Percentiles rank a stretch among this genome's conserved stretches.
Conservation (phyloP, 2,113 vertebrate genomes). For the Zapornia atra region DNA sequence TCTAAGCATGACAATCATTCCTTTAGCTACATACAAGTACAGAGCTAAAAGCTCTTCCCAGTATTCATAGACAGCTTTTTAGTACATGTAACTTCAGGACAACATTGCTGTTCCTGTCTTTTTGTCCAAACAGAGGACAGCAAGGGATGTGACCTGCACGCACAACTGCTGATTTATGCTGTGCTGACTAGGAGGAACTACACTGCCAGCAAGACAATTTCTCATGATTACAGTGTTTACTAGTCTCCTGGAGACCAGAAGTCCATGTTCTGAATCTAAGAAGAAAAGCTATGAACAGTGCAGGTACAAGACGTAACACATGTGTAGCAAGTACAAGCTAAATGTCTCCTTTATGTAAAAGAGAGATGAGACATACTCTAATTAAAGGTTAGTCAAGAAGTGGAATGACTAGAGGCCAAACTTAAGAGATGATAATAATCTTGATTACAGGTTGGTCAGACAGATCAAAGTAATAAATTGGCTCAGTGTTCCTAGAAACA, state of each 20-base stretch:
- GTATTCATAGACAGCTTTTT: neutral
- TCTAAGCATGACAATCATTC: neutral
- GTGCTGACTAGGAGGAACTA: slow-evolving; percentile 6
- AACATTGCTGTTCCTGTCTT: neutral
- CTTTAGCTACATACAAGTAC: neutral
- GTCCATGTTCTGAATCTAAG: neutral
- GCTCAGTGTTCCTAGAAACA: slow-evolving; percentile 37
- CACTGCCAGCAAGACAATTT: slow-evolving; percentile 15
- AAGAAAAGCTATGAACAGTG: neutral
- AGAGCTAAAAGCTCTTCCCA: neutral
- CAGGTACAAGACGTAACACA: neutral
- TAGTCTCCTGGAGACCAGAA: neutral
- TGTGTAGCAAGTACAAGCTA: neutral
- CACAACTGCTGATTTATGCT: neutral
- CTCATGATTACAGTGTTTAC: slow-evolving; percentile 25
- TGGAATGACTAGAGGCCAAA: slow-evolving; percentile 26
- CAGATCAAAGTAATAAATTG: slow-evolving; percentile 38
- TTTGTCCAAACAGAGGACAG: neutral
- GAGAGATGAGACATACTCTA: slow-evolving; percentile 9
- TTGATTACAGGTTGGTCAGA: slow-evolving; percentile 36
- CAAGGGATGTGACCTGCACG: neutral
- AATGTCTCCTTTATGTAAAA: neutral
- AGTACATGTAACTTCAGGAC: neutral
- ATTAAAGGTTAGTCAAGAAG: slow-evolving; percentile 34
- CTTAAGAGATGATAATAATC: slow-evolving; percentile 10